Conservation (phyloP, 1,140 invertebrate species). For the Conus betulinus region DNA sequence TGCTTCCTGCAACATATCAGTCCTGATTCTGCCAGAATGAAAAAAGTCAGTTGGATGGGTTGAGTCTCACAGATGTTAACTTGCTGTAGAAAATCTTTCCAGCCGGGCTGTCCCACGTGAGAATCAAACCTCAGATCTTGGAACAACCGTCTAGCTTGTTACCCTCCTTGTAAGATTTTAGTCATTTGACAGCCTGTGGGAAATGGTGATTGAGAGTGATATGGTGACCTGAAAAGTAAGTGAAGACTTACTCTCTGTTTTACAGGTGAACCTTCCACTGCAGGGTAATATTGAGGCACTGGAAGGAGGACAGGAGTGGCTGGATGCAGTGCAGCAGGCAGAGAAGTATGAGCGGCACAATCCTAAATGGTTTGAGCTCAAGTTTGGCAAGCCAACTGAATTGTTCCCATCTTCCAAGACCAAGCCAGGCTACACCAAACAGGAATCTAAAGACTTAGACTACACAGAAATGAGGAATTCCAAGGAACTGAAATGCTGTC, state of each 20-base stretch:
- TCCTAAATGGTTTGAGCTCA: conserved; percentile 14
- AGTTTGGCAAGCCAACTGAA: conserved; percentile 20
- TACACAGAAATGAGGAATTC: neutral
- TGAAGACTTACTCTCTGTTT: too few relatives aligned
- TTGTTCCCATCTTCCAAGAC: neutral
- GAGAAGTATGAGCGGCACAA: neutral
- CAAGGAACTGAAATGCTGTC: neutral
- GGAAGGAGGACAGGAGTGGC: neutral
- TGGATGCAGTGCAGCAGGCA: neutral
- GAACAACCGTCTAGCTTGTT: too few relatives aligned
- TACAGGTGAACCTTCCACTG: conserved; percentile 19
- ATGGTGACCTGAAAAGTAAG: neutral
- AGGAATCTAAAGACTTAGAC: conserved; percentile 11
- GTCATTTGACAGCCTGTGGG: too few relatives aligned
- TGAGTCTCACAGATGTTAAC: too few relatives aligned
- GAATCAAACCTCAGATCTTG: too few relatives aligned
- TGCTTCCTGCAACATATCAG: too few relatives aligned
- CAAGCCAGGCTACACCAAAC: conserved; percentile 7
- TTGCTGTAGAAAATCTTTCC: too few relatives aligned
- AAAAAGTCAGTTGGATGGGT: too few relatives aligned
- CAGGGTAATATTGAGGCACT: neutral
- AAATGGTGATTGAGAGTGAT: too few relatives aligned
- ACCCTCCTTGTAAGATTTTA: too few relatives aligned
- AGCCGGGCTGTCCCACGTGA: too few relatives aligned
- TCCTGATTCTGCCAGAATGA: too few relatives aligned